Evolutionary conservation across 2,797 vertebrate species (phyloP).

Genomic region (Chlorospingus semifuscus): DNA sequence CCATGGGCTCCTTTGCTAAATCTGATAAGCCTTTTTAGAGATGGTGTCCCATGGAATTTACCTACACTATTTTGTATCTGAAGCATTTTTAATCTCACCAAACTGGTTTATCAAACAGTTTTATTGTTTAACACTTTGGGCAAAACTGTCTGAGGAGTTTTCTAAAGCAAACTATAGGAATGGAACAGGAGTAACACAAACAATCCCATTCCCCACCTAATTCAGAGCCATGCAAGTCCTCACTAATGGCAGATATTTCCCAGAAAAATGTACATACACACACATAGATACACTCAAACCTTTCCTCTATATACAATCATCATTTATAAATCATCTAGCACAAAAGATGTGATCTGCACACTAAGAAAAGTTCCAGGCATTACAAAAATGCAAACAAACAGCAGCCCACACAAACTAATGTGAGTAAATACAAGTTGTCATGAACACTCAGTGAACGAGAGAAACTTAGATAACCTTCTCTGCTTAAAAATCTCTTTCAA

Average conservation of each 20-base stretch:
- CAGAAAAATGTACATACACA: accelerated
- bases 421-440: not conserved
- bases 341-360: not conserved
- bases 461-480: not conserved
- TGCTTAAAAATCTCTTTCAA: not conserved
- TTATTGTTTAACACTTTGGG: not conserved
- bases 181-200: not conserved
- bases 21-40: not conserved
- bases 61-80: not conserved
- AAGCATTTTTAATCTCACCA: not conserved
- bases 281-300: accelerated
- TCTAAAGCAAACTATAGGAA: not conserved
- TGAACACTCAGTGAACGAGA: not conserved
- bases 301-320: not conserved
- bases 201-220: not conserved
- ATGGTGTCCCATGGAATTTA: not conserved
- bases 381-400: not conserved
- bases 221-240: not conserved
- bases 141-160: not conserved
- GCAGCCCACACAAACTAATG: not conserved
- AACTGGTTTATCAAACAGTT: not conserved
- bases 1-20: not conserved
- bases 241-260: not conserved
- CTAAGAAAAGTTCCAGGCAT: not conserved
- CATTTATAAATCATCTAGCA: not conserved